phyloP scores from a whole-genome alignment of 2,797 vertebrate genomes.

The Lates japonicus region DNA sequence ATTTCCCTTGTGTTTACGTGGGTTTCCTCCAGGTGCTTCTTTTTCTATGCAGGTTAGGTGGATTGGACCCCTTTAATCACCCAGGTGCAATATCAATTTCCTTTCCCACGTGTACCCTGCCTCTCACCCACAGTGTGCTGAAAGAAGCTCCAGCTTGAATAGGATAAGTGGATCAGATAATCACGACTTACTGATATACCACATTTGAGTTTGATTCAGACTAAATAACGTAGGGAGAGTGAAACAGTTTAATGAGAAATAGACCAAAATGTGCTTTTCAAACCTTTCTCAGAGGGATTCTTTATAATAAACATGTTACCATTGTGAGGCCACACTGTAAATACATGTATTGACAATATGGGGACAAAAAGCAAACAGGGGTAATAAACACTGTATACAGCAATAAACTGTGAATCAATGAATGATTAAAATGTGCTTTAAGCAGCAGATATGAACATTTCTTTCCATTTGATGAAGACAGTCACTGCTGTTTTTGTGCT shows the following conservation, averaged over 20 bases:
- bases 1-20: neutral
- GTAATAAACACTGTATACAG: conserved; percentile 11
- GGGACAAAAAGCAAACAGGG: neutral
- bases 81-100: conserved; percentile 8
- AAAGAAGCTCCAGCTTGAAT: conserved; percentile 15
- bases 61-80: conserved; percentile 10
- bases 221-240: neutral
- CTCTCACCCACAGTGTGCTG: conserved; percentile 5
- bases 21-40: neutral
- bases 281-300: neutral
- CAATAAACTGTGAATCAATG: conserved; percentile 10
- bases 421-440: conserved; percentile 40
- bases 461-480: conserved; percentile 49
- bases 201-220: neutral
- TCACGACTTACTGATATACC: conserved; percentile 13
- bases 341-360: neutral
- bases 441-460: conserved; percentile 23
- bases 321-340: neutral
- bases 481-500: conserved; percentile 26
- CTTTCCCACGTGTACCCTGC: neutral
- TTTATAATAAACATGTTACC: neutral
- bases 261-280: neutral
- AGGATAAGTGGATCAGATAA: conserved; percentile 11
- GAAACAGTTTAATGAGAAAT: neutral
- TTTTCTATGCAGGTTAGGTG: conserved; percentile 8